Evolutionary conservation across 2,888 invertebrate species (phyloP).

Genomic region (Drosophila affinis): DNA sequence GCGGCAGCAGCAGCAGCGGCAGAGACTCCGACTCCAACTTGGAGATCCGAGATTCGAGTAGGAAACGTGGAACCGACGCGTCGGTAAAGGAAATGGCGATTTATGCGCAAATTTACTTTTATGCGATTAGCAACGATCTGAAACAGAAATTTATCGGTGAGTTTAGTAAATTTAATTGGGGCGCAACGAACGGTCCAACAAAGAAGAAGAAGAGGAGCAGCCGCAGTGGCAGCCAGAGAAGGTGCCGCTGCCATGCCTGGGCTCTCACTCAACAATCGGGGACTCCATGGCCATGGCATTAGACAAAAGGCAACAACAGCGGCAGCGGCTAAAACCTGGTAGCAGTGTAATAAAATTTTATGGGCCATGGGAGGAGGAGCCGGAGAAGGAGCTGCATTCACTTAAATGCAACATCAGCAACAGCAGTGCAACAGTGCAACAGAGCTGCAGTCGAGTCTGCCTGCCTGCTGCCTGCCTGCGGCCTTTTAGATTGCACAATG

Average conservation of each 20-base stretch:
- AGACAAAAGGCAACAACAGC: slow-evolving; percentile 57
- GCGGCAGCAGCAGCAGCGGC: slow-evolving; percentile 7
- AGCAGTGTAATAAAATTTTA: slow-evolving; percentile 81
- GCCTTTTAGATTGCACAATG: slow-evolving; percentile 34
- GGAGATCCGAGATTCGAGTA: background rate
- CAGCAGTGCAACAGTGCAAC: background rate
- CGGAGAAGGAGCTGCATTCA: slow-evolving; percentile 57
- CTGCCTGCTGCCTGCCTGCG: slow-evolving; percentile 19
- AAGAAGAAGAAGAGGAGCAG: slow-evolving; percentile 43
- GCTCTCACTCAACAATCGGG: background rate
- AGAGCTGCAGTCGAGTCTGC: slow-evolving; percentile 5
- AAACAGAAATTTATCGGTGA: slow-evolving; percentile 73
- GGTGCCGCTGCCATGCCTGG: slow-evolving; percentile 10
- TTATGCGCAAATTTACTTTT: slow-evolving; percentile 80
- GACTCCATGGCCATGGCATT: slow-evolving; percentile 31
- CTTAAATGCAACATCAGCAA: slow-evolving; percentile 32
- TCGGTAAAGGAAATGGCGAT: slow-evolving; percentile 66
- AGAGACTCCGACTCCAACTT: background rate
- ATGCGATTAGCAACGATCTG: slow-evolving; percentile 77
- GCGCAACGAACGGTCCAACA: slow-evolving; percentile 46
- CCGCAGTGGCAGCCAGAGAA: background rate
- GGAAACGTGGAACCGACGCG: slow-evolving; percentile 4
- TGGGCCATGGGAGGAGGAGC: slow-evolving; percentile 49
- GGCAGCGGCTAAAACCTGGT: slow-evolving; percentile 62
- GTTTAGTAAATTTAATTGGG: slow-evolving; percentile 79